Percentiles rank a stretch among this genome's conserved stretches.
Evolutionary conservation across 2,113 vertebrate species (phyloP).

Genomic region (Genyomyrus donnyi): DNA sequence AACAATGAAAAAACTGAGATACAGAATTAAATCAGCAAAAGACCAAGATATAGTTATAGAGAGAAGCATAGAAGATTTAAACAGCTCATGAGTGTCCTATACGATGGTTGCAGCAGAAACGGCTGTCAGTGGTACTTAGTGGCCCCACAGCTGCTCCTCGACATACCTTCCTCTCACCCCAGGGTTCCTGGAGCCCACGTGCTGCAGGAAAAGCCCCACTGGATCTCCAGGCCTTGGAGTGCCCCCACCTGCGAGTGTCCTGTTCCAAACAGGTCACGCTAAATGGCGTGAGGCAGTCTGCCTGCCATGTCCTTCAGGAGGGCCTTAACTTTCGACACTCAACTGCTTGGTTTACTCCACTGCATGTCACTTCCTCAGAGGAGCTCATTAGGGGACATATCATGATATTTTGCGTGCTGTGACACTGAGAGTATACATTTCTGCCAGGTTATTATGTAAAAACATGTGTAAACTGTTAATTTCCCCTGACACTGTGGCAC

Average conservation of each 20-base stretch:
- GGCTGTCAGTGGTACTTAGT: neutral
- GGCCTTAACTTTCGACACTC: neutral
- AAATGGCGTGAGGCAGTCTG: neutral
- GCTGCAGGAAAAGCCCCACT: neutral
- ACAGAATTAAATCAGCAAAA: neutral
- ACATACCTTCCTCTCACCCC: neutral
- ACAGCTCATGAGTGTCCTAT: neutral
- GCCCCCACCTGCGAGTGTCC: neutral
- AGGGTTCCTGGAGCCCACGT: neutral
- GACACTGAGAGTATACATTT: neutral
- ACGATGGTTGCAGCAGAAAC: neutral
- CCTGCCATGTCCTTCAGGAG: neutral
- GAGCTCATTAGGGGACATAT: neutral
- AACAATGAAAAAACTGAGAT: neutral
- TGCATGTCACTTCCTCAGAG: neutral
- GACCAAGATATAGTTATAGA: neutral
- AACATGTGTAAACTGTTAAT: neutral
- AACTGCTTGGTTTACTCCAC: neutral
- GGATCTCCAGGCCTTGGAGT: neutral
- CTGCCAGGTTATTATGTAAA: neutral
- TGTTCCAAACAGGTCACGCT: neutral
- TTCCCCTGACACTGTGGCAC: neutral
- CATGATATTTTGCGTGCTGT: neutral
- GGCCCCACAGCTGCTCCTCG: neutral
- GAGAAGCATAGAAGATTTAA: neutral